Evolutionary conservation across 2,888 invertebrate genomes (phyloP).

Genomic region (Lycophotia porphyrea): DNA sequence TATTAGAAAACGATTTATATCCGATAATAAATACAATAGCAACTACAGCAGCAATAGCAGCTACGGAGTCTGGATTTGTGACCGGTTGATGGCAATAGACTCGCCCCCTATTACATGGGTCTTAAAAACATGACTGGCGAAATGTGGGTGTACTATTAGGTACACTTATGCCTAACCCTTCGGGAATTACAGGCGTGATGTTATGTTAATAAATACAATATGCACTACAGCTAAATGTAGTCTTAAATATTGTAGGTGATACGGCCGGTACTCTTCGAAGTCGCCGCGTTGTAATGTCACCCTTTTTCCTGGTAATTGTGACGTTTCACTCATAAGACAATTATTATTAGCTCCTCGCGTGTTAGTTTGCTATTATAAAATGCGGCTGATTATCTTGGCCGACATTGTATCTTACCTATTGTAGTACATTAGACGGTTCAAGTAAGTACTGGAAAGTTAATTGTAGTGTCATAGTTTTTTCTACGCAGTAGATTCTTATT

Average conservation of each 20-base stretch:
- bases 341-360: slow-evolving; percentile 74
- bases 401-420: slow-evolving; percentile 31
- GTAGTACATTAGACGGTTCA: slow-evolving; percentile 16
- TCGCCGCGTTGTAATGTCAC: slow-evolving; percentile 60
- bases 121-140: too few species aligned
- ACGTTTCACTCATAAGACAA: slow-evolving; percentile 72
- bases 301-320: slow-evolving; percentile 77
- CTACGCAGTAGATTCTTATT: slow-evolving; percentile 10
- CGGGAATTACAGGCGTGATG: too few species aligned
- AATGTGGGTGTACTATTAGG: too few species aligned
- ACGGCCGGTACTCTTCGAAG: not conserved
- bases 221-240: not conserved
- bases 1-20: not conserved
- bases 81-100: too few species aligned
- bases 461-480: slow-evolving; percentile 29
- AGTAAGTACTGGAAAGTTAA: slow-evolving; percentile 37
- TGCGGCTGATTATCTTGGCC: slow-evolving; percentile 45
- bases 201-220: too few species aligned
- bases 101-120: too few species aligned
- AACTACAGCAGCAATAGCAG: too few species aligned
- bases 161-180: too few species aligned
- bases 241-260: not conserved
- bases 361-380: slow-evolving; percentile 67
- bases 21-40: not conserved
- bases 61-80: too few species aligned